Base-by-base conservation (phyloP, 2,888 invertebrate genomes). In the Lycia hirtaria region DNA sequence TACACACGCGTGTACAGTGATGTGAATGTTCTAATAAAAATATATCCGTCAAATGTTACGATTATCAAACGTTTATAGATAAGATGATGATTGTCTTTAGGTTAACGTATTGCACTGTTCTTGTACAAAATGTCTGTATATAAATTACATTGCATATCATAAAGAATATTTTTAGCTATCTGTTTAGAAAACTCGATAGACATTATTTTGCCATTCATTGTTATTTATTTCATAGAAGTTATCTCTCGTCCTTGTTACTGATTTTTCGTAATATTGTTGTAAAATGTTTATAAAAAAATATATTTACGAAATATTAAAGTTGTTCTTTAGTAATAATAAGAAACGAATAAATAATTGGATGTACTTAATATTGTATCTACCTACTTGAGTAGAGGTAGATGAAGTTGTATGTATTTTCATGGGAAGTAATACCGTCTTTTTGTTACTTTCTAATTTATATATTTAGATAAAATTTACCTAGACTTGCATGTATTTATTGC, bases 71-170 rank as follows among this genome's bases (percentile, higher is more conserved):
- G 41, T 26, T 41, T 41, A 15, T 41, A 2, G 28, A 26, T 26
- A 26, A 26, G 10, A 26, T 10, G 3, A 4, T 10, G 14, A 41
- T 53, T 17, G 41, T 20, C n/a, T 43, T 30, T 48, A 52, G 30
- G 33, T 41, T 56, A 51, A 28, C 9, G 15, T 58, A 38, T 52
- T 24, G 52, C 52, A 58, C 48, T 69, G 63, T 72, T 72, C 68
- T 58, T 85, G 80, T 86, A 84, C 77, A 85, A 75, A 49, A 76
- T 85, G 20, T 62, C 56, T 67, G 82, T 88, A 87, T 81, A 86
- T 85, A 83, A 69, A 73, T 79, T 83, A 77, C 79, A 80, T 81
- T 83, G 89, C 89, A 89, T 89, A 89, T 89, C 89, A 85, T 74
- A 69, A 75, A 68, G 68, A 51, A 47, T 68, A 69, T 68, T 65